These are phyloP conservation scores for Saccopteryx leptura DNA, from an alignment of 2,113 vertebrate genomes.

Conservation along the genomic window DNA sequence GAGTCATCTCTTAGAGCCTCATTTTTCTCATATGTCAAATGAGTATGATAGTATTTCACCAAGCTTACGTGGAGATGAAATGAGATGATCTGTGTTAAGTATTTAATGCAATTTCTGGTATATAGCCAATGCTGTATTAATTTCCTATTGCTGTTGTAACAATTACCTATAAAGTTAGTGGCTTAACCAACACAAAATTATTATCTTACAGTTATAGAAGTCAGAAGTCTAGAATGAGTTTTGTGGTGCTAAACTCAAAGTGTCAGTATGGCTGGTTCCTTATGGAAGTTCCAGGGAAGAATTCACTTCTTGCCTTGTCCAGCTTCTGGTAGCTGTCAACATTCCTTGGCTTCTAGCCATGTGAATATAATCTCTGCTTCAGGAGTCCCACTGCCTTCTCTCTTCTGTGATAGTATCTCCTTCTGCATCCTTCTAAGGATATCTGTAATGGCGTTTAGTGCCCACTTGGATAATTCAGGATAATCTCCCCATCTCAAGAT, in stretches of 20 bases:
- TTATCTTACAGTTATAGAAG: background rate
- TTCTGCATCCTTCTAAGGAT: background rate
- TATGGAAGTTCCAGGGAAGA: background rate
- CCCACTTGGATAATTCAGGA: background rate
- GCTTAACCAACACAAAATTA: background rate
- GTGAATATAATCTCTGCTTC: background rate
- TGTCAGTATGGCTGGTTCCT: background rate
- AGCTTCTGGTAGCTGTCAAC: background rate
- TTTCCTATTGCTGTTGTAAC: conserved; percentile 30
- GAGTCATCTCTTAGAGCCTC: background rate
- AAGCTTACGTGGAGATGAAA: background rate
- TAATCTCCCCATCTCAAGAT: background rate
- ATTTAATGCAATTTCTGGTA: background rate
- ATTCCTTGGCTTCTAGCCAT: background rate
- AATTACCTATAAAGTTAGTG: background rate
- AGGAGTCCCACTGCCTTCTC: background rate
- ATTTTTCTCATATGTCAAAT: conserved; percentile 46
- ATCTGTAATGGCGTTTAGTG: conserved; percentile 43
- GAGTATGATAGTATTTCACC: conserved; percentile 36
- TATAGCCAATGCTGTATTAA: background rate
- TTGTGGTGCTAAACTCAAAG: background rate
- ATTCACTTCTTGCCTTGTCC: background rate
- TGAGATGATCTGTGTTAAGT: background rate
- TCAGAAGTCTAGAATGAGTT: background rate
- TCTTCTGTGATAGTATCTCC: background rate